Base-by-base conservation (phyloP, 1,140 invertebrate genomes). In the Zaprionus ornatus region DNA sequence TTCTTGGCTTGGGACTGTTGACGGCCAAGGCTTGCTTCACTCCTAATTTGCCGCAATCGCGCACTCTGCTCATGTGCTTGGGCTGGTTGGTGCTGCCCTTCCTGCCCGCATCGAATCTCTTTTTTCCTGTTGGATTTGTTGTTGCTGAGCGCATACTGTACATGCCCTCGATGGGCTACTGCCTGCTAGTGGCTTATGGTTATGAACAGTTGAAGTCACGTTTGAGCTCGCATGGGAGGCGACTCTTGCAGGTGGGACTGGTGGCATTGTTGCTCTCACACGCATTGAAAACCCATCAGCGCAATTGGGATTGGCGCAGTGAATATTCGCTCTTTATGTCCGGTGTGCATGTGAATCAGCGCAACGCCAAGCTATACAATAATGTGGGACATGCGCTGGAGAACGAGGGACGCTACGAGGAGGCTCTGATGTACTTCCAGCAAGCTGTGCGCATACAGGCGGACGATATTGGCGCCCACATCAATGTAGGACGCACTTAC, bases 131-230 rank as follows among this genome's bases (percentile, higher is more conserved):
- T 69, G 98, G 98, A 5, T 99, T 99, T 93, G 98, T 99, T 35
- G 96, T 99, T 10, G 98, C 99, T 5, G 98, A 99, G 93, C 94
- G 98, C 82, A 96, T 99, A 37, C 94, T 99, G 0, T 99, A 99
- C 93, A 97, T 98, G 93, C 98, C 99, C 4, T 99, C 98, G 2
- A 99, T 99, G 97, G 98, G 98, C 10, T 99, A 98, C 94, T 99
- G 98, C 91, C 95, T 99, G 92, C 94, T 99, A 3, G 94, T 99
- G 2, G 97, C 97, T 4, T 97, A 97, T 78, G 97, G 97, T 4
- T 95, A 93, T 93, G 85, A 92, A 54, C 82, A 94, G 19, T 70
- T 95, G 0, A 69, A 74, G 15, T 63, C 42, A 3, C 54, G 66
- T 0, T 62, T 52, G 4, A 40, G 42, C 15, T 37, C 13, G 19